Percentiles rank a stretch among this genome's conserved stretches.
Evolutionary conservation across 2,797 vertebrate species (phyloP).

Genomic region (Scarus forsteni): DNA sequence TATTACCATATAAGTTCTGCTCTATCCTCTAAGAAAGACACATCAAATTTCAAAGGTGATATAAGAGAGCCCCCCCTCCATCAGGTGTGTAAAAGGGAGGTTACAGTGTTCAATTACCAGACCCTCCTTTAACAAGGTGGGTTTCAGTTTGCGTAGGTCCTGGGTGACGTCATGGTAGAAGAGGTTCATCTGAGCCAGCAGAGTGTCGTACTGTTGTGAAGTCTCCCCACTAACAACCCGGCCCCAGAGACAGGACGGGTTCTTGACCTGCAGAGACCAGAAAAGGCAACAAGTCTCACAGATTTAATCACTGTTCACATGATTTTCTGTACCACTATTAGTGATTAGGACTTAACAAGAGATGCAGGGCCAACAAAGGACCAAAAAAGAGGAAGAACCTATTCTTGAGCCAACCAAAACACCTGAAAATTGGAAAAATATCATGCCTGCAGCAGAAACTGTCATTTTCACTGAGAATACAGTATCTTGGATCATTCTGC

Average conservation of each 20-base stretch:
- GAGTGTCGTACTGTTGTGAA: slow-evolving; percentile 57
- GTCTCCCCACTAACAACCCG: slow-evolving; percentile 39
- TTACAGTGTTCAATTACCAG: slow-evolving; percentile 59
- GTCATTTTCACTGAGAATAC: no score
- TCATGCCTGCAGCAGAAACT: no score
- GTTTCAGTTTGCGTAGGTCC: slow-evolving; percentile 60
- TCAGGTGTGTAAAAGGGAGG: not conserved
- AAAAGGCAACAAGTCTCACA: not conserved
- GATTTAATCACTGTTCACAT: not conserved
- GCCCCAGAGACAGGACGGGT: slow-evolving; percentile 81
- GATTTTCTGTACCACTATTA: not conserved
- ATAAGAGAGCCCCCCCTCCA: no score
- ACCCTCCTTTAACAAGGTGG: slow-evolving; percentile 59
- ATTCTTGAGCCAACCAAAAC: no score
- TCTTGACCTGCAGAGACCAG: slow-evolving; percentile 69
- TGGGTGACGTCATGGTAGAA: slow-evolving; percentile 72
- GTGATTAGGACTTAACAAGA: not conserved
- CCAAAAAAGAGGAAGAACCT: no score
- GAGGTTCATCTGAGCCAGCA: slow-evolving; percentile 78
- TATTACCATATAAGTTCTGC: no score
- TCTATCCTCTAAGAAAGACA: no score
- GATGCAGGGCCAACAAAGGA: no score
- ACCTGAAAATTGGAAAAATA: no score
- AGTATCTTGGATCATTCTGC: no score
- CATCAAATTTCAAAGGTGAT: no score